Evolutionary conservation across 2,797 vertebrate genomes (phyloP).

Genomic region (Loris lydekkerianus): DNA sequence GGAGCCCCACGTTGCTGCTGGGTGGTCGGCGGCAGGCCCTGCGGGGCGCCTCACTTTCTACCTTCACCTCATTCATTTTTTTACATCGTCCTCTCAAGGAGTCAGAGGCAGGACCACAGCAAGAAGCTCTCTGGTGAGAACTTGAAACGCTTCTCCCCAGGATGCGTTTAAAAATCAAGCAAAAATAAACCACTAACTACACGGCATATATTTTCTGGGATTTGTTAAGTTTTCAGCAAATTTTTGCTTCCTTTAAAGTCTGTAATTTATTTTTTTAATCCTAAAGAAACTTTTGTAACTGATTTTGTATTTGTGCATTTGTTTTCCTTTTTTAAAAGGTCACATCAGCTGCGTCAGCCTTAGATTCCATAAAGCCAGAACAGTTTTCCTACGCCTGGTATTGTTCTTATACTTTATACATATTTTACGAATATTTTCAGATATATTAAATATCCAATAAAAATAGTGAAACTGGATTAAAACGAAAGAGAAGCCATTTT

Average conservation of each 20-base stretch:
- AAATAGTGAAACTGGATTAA: not conserved
- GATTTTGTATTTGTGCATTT: conserved; percentile 11
- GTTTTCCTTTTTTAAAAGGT: conserved; percentile 24
- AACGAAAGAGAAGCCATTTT: not conserved
- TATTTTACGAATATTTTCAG: conserved; percentile 43
- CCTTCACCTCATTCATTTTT: not conserved
- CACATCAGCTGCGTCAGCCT: not conserved
- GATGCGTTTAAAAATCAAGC: conserved; percentile 21
- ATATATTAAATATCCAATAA: conserved; percentile 8
- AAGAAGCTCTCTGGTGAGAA: not conserved
- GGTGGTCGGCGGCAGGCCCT: not conserved
- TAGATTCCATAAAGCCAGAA: not conserved
- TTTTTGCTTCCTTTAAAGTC: not conserved
- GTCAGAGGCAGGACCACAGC: not conserved
- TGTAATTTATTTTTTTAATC: conserved; percentile 48
- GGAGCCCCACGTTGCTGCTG: not conserved
- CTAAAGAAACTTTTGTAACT: conserved; percentile 32
- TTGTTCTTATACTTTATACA: not conserved
- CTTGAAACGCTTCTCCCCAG: not conserved
- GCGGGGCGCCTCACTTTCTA: not conserved
- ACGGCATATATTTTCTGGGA: not conserved
- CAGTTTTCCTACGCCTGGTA: not conserved
- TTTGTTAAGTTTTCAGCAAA: not conserved
- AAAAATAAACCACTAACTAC: conserved; percentile 47
- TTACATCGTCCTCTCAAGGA: not conserved